Conservation (phyloP, 2,113 vertebrate genomes). For the Ginglymostoma cirratum region DNA sequence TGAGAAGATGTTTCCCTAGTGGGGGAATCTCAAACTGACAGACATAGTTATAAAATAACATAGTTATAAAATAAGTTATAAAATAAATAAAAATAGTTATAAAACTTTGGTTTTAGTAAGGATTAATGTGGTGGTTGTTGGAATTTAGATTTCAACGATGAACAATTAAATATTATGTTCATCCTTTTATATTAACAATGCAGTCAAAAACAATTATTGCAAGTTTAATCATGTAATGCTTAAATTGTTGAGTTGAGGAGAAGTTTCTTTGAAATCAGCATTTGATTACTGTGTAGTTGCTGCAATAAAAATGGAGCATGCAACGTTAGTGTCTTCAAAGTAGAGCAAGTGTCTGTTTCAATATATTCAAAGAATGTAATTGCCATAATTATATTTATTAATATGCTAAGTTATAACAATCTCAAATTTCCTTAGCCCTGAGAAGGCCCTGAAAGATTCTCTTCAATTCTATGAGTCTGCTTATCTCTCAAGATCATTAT, state of each 20-base stretch:
- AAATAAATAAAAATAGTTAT: no score
- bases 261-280: neutral
- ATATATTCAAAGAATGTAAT: conserved; percentile 4
- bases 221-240: neutral
- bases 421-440: conserved; percentile 61
- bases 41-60: no score
- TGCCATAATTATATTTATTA: neutral
- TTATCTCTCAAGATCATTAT: conserved; percentile 93
- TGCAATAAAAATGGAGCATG: neutral
- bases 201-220: neutral
- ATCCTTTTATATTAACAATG: neutral
- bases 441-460: conserved; percentile 84
- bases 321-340: neutral
- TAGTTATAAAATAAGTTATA: no score
- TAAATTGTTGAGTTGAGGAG: neutral
- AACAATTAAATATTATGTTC: neutral
- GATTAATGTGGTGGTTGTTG: neutral
- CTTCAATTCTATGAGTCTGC: conserved; percentile 85
- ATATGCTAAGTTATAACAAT: neutral
- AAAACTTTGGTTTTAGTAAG: neutral
- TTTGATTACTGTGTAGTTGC: neutral
- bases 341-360: neutral
- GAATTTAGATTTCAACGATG: neutral
- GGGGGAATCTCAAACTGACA: no score
- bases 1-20: no score